phyloP scores from a whole-genome alignment of 2,888 invertebrate species.

The Lasioglossum lativentre region DNA sequence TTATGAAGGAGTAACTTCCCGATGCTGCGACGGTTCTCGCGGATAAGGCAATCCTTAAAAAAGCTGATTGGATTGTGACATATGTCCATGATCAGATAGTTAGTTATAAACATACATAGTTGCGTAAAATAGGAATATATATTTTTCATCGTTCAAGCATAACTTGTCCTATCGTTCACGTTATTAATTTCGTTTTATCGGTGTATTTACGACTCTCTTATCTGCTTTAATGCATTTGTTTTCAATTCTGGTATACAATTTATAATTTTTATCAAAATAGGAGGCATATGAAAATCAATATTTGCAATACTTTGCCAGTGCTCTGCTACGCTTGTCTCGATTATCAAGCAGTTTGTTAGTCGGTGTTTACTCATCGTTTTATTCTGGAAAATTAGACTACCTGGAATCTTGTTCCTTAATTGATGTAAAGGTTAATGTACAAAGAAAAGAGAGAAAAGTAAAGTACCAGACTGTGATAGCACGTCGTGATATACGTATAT shows the following conservation, averaged over 20 bases:
- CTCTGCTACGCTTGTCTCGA: background rate
- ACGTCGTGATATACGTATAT: slow-evolving; percentile 69
- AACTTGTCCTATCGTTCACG: background rate
- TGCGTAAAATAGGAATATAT: background rate
- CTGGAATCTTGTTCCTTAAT: slow-evolving; percentile 19
- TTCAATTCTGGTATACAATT: slow-evolving; percentile 2
- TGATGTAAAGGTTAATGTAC: slow-evolving; percentile 23
- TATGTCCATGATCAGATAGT: background rate
- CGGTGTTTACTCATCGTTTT: background rate
- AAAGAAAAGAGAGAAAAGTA: slow-evolving; percentile 19
- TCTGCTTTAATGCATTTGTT: slow-evolving; percentile 26
- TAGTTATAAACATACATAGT: background rate
- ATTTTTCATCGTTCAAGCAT: background rate
- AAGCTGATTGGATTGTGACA: background rate
- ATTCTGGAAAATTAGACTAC: slow-evolving; percentile 20
- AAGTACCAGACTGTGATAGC: slow-evolving; percentile 73
- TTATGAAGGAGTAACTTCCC: slow-evolving; percentile 27
- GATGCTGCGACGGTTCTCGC: background rate
- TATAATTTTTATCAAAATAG: slow-evolving; percentile 29
- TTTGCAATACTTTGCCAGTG: background rate
- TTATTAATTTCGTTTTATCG: slow-evolving; percentile 21
- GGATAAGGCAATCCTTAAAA: background rate
- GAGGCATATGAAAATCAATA: slow-evolving; percentile 2
- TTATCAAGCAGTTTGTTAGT: slow-evolving; percentile 12
- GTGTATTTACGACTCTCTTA: slow-evolving; percentile 12